Evolutionary conservation across 2,113 vertebrate genomes (phyloP).

Genomic region (Heptranchias perlo): DNA sequence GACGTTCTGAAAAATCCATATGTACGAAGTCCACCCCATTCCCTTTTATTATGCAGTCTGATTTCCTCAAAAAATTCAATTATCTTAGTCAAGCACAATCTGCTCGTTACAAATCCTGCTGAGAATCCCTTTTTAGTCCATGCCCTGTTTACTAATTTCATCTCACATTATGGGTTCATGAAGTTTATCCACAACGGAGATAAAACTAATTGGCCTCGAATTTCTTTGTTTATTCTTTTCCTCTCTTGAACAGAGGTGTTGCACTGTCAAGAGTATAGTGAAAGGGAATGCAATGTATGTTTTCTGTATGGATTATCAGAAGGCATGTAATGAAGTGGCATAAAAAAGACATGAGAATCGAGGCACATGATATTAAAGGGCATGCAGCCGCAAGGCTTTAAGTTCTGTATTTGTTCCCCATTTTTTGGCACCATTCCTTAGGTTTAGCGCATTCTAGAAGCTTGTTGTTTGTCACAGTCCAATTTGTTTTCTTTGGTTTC

Average conservation of each 20-base stretch:
- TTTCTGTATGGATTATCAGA: not conserved
- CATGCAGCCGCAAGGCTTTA: not conserved
- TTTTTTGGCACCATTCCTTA: not conserved
- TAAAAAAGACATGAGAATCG: not conserved
- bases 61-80: not conserved
- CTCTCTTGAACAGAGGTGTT: no score
- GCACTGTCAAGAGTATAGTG: not conserved
- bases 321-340: not conserved
- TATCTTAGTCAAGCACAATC: not conserved
- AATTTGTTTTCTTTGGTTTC: not conserved
- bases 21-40: not conserved
- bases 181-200: not conserved
- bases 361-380: not conserved
- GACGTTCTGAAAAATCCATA: no score
- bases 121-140: not conserved
- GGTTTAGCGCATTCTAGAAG: not conserved
- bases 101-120: not conserved
- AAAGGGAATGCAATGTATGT: not conserved
- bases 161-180: not conserved
- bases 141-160: not conserved
- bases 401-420: not conserved
- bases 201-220: not conserved
- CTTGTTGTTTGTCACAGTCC: not conserved
- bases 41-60: not conserved
- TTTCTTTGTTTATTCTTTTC: not conserved